Evolutionary conservation across 2,888 invertebrate genomes (phyloP).

Genomic region (Muscina levida): DNA sequence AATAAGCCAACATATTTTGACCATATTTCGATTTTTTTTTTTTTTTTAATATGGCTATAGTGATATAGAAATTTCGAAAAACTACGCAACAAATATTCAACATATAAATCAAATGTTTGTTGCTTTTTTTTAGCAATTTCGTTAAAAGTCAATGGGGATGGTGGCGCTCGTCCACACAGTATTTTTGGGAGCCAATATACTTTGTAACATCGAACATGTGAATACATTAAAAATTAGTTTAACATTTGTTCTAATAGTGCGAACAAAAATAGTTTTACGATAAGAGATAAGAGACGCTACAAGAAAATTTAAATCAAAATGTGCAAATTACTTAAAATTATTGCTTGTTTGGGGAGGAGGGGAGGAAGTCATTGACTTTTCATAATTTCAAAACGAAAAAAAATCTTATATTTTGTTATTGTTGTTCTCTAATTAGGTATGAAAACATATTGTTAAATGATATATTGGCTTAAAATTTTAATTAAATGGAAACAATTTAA

Average conservation of each 20-base stretch:
- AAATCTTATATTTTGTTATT: too few species aligned
- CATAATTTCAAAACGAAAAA: too few species aligned
- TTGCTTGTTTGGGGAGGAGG: too few species aligned
- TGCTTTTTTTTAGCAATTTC: too few species aligned
- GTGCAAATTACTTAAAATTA: constrained; percentile 2
- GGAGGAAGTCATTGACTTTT: too few species aligned
- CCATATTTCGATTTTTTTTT: constrained; percentile 28
- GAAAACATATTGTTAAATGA: constrained; percentile 24
- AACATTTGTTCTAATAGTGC: neutral
- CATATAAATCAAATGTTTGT: constrained; percentile 10
- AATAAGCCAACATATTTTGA: constrained; percentile 22
- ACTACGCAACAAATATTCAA: constrained; percentile 3
- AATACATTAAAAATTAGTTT: neutral
- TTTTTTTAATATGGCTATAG: neutral
- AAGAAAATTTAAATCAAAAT: too few species aligned
- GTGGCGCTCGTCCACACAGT: neutral
- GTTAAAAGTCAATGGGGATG: constrained; percentile 26
- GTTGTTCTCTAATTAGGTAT: too few species aligned
- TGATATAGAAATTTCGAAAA: neutral
- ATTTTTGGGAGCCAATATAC: neutral
- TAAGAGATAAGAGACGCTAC: too few species aligned
- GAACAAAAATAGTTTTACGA: neutral
- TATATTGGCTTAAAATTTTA: too few species aligned
- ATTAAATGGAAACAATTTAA: too few species aligned
- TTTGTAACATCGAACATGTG: neutral